Percentiles rank a stretch among this genome's conserved stretches.
Evolutionary conservation across 2,797 vertebrate species (phyloP).

Genomic region (Chelon auratus): DNA sequence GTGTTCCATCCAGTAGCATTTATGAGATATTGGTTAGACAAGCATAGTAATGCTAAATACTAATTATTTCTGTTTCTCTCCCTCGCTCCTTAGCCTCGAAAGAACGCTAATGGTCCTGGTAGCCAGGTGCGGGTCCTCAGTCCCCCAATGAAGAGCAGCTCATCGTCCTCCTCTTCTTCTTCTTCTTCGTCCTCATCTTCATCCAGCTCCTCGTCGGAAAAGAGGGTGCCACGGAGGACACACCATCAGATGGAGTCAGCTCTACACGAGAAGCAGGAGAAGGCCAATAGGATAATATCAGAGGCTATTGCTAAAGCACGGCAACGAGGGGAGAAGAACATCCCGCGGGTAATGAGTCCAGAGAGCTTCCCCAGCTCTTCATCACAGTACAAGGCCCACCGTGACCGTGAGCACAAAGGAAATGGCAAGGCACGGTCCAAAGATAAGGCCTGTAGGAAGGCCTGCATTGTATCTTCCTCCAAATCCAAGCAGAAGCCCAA

Average conservation of each 20-base stretch:
- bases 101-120: slow-evolving; percentile 94
- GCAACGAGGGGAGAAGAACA: slow-evolving; percentile 97
- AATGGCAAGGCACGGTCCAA: slow-evolving; percentile 86
- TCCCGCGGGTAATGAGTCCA: slow-evolving; percentile 97
- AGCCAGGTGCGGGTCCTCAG: slow-evolving; percentile 91
- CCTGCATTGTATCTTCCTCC: slow-evolving; percentile 89
- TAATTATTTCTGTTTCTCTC: slow-evolving; percentile 22
- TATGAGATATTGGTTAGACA: background rate
- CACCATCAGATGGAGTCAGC: slow-evolving; percentile 73
- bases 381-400: slow-evolving; percentile 84
- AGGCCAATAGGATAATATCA: slow-evolving; percentile 98
- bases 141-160: slow-evolving; percentile 92
- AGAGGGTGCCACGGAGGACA: slow-evolving; percentile 87
- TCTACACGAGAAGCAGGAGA: slow-evolving; percentile 95
- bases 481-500: slow-evolving; percentile 96
- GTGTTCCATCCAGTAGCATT: background rate
- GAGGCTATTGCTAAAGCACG: slow-evolving; percentile 97
- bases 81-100: slow-evolving; percentile 89
- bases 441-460: slow-evolving; percentile 91
- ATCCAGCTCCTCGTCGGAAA: slow-evolving; percentile 87
- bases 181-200: slow-evolving; percentile 84
- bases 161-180: slow-evolving; percentile 84
- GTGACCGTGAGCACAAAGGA: slow-evolving; percentile 81
- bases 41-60: slow-evolving; percentile 3
- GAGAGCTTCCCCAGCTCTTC: slow-evolving; percentile 97